Evolutionary conservation across 2,888 invertebrate species (phyloP).

Genomic region (Malthinus seriepunctatus): DNA sequence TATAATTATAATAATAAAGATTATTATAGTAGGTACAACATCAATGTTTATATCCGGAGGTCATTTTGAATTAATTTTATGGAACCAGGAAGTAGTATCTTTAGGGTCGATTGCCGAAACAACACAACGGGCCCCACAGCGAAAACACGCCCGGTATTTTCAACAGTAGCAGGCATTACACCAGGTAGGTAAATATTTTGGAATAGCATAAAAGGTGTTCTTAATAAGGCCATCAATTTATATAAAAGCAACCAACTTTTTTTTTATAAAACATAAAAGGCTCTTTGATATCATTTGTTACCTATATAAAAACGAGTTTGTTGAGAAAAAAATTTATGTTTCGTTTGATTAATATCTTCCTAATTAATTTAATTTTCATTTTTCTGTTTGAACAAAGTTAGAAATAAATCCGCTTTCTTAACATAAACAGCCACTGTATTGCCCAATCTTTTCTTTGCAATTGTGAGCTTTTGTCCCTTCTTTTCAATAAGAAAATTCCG

Average conservation of each 20-base stretch:
- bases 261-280: neutral
- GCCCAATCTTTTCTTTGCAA: too few species aligned
- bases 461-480: too few species aligned
- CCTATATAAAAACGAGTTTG: too few species aligned
- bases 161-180: conserved; percentile 34
- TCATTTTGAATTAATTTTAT: conserved; percentile 35
- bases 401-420: neutral
- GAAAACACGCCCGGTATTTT: conserved; percentile 33
- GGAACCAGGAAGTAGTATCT: conserved; percentile 32
- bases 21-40: conserved; percentile 22
- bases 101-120: conserved; percentile 33
- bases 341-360: too few species aligned
- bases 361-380: neutral
- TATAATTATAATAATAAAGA: conserved; percentile 29
- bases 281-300: too few species aligned
- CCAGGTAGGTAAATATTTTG: conserved; percentile 32
- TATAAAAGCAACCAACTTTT: neutral
- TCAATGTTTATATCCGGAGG: conserved; percentile 25
- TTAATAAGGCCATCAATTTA: conserved; percentile 12
- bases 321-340: too few species aligned
- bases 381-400: neutral
- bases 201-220: conserved; percentile 13
- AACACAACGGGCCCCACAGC: conserved; percentile 35
- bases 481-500: too few species aligned
- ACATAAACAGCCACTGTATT: too few species aligned